phyloP scores from a whole-genome alignment of 1,140 invertebrate genomes.

The Cotesia glomerata region DNA sequence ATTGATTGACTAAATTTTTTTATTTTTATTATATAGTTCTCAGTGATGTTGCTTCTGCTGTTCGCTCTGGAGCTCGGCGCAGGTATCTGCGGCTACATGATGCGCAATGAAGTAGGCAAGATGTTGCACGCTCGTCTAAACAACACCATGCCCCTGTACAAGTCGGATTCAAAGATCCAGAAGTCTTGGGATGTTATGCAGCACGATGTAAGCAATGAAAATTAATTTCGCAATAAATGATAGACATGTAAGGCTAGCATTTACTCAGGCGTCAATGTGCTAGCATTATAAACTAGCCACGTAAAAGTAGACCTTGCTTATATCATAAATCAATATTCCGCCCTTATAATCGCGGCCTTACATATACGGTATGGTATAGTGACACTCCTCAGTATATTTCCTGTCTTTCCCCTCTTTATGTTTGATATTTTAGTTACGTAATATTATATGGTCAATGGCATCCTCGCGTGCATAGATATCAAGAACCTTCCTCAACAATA shows the following conservation, averaged over 20 bases:
- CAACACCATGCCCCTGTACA: constrained; percentile 72
- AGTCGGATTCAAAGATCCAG: constrained; percentile 65
- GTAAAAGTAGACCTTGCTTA: constrained; percentile 23
- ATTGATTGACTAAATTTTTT: neutral
- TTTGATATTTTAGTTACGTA: constrained; percentile 4
- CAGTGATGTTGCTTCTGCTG: constrained; percentile 79
- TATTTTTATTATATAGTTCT: constrained; percentile 69
- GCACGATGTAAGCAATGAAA: constrained; percentile 70
- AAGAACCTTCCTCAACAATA: constrained; percentile 3
- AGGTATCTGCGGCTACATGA: constrained; percentile 84
- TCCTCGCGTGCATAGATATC: neutral
- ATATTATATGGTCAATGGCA: constrained; percentile 25
- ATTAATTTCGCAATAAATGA: neutral
- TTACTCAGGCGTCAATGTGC: neutral
- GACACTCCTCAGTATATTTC: neutral
- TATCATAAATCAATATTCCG: constrained; percentile 46
- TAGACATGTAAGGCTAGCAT: neutral
- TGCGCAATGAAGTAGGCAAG: constrained; percentile 72
- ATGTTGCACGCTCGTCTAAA: constrained; percentile 74
- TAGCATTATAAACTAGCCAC: neutral
- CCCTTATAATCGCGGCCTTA: constrained; percentile 3
- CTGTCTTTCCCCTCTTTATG: neutral
- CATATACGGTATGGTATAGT: constrained; percentile 8
- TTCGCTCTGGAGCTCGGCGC: constrained; percentile 84
- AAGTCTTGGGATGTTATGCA: constrained; percentile 80